These are phyloP conservation scores for Percina caprodes DNA, from an alignment of 2,113 vertebrate species.

Conservation along the genomic window DNA sequence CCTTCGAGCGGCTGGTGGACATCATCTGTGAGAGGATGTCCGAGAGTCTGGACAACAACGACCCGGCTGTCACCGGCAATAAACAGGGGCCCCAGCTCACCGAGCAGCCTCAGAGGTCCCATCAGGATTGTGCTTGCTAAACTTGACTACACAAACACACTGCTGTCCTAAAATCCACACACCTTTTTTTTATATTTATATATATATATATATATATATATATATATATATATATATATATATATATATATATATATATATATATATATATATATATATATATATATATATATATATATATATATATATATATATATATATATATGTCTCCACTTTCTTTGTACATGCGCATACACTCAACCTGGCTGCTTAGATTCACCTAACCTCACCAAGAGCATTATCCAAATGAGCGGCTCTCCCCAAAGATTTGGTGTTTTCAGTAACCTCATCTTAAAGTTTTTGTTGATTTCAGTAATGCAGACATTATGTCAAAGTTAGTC, in stretches of 20 bases:
- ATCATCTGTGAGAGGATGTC: conserved; percentile 98
- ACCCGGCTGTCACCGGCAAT: conserved; percentile 86
- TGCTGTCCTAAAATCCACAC: conserved; percentile 13
- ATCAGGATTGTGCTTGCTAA: conserved; percentile 94
- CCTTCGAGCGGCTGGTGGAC: conserved; percentile 95
- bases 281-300: no score
- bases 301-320: no score
- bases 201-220: no score
- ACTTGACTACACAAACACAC: conserved; percentile 34
- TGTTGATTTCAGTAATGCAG: not conserved
- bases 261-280: no score
- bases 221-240: no score
- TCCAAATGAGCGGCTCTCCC: not conserved
- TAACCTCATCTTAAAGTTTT: not conserved
- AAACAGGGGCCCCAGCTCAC: conserved; percentile 94
- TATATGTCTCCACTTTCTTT: conserved; percentile 15
- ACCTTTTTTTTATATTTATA: no score
- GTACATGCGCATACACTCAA: not conserved
- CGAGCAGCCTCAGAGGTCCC: conserved; percentile 91
- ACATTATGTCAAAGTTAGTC: not conserved
- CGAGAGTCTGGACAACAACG: conserved; percentile 90
- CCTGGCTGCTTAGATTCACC: conserved; percentile 33
- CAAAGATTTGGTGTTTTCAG: conserved; percentile 26
- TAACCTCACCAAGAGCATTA: not conserved
- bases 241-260: no score